Base-by-base conservation (phyloP, 2,888 invertebrate genomes). In the Leucoma salicis region DNA sequence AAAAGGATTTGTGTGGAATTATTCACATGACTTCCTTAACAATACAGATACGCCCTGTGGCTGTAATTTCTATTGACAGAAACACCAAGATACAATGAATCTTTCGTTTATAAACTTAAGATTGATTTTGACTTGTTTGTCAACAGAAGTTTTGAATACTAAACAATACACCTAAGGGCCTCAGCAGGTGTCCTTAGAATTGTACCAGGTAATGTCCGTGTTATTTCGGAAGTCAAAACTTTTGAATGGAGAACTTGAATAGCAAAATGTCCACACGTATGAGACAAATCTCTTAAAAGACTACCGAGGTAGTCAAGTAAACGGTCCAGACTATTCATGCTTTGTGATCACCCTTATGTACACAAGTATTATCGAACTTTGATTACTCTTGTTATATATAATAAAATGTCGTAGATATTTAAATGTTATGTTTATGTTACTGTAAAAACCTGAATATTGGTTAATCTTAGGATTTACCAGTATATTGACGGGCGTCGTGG, bases 41-140 rank as follows among this genome's bases (percentile, higher is more conserved):
- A 81, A 79, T 77, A 74, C 70, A 82, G 88, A 88, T 88, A 88
- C 86, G 78, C 88, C 88, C 88, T 88, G 85, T 87, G 87, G 87
- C 85, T 88, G 83, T 49, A 57, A 41, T 47, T 53, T 63, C 57
- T 49, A 61, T 67, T 69, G 53, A 59, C 39, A 34, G 4, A 46
- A 28, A 14, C 14, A 14, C n/a, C 8, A 24, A 8, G 35, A 7
- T 3, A 24, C 48, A 53, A 29, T 53, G 14, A 48, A 54, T 63
- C 46, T 44, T 74, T 59, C 24, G 0, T 0, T 0, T 0, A 2
- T 18, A 0, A 1, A 0, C 0, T 29, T 68, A 76, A 57, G 42
- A 62, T 61, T 40, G 5, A 39, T 42, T 58, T 60, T 70, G 0
- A 34, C 31, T 18, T 46, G 16, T 3, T 4, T 14, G 34, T 45